Base-by-base conservation (phyloP, 2,113 vertebrate species). In the Rhagologus leucostigma region DNA sequence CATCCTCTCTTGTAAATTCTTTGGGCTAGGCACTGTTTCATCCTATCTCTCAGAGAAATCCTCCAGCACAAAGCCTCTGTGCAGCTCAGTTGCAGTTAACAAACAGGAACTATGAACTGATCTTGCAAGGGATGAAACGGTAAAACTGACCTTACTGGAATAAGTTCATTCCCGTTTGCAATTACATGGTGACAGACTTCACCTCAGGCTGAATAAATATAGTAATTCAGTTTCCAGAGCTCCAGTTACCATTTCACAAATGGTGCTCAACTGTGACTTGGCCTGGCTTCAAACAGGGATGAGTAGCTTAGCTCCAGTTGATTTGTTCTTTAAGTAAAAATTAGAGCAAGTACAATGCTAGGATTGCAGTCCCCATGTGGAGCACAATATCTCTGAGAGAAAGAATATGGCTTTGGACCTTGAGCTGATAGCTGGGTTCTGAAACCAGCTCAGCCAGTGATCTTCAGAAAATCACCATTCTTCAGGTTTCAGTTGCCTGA, bases 181-280 rank as follows among this genome's bases (percentile, higher is more conserved):
- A 90, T 96, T 96, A 95, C 91, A 89, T 93, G 90, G 89, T 94
- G 93, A 91, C 84, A 94, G 93, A 83, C 87, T 95, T 96, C 87
- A 96, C 87, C 89, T 96, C 87, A 53, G 81, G 89, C 89, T 96
- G 94, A 96, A 93, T 80, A 96, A 96, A 96, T 95, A 95, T 62
- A 96, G 93, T 74, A 93, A 81, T 91, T 94, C 63, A 88, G 82
- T 94, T 93, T 93, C 75, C 85, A 79, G 67, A 97, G 67, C 90
- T 91, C 79, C 63, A 52, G 87, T 73, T 93, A 77, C 75, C 74
- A 33, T 91, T 97, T 94, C 91, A 93, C 90, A 97, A 93, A 87
- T 1, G 23, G 63, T 90, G 46, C 78, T 96, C 71, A 83, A 91
- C 50, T 94, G 70, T 90, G 91, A 95, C 63, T 94, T 94, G 87